phyloP scores from a whole-genome alignment of 2,797 vertebrate species.

The Syngnathus acus region DNA sequence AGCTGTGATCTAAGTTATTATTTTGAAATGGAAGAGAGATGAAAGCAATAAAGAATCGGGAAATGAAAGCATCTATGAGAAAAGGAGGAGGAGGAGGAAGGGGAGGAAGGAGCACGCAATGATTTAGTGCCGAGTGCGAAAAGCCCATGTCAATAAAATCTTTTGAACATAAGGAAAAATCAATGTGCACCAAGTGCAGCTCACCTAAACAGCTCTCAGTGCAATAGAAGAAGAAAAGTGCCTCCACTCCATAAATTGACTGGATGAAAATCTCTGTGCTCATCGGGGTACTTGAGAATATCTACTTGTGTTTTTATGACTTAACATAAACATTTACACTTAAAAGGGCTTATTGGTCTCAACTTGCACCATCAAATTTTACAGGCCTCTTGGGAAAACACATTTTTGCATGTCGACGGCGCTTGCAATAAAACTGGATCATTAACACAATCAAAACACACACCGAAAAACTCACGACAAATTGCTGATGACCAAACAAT shows the following conservation, averaged over 20 bases:
- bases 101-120: constrained; percentile 9
- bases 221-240: background rate
- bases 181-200: constrained; percentile 49
- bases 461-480: constrained; percentile 24
- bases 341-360: constrained; percentile 11
- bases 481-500: constrained; percentile 1
- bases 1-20: no score
- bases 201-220: constrained; percentile 1
- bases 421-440: constrained; percentile 33
- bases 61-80: constrained; percentile 33
- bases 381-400: constrained; percentile 29
- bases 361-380: constrained; percentile 41
- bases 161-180: constrained; percentile 59
- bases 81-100: constrained; percentile 4
- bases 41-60: background rate
- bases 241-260: background rate
- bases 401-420: constrained; percentile 12
- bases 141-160: constrained; percentile 63
- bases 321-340: constrained; percentile 20
- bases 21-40: background rate
- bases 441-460: constrained; percentile 31
- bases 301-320: constrained; percentile 12
- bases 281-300: background rate
- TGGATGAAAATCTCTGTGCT: constrained; percentile 6
- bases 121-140: constrained; percentile 55